A percentile compares a stretch with the other conserved stretches of the same genome.
phyloP scores from a whole-genome alignment of 2,113 vertebrate genomes.

The Barnardius zonarius region DNA sequence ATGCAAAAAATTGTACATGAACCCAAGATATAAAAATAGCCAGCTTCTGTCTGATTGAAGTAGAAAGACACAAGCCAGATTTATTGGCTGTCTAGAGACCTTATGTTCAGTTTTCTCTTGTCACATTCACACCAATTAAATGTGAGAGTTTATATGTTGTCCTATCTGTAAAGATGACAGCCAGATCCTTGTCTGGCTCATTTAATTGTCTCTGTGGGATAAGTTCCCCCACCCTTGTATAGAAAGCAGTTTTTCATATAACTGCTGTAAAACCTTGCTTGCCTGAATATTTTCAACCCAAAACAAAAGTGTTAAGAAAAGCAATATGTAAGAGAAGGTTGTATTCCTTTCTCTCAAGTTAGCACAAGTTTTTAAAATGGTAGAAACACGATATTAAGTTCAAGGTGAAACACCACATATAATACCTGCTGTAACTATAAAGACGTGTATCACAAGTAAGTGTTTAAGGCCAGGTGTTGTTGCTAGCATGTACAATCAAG shows the following conservation, averaged over 20 bases:
- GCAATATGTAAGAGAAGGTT: neutral
- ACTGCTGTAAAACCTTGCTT: neutral
- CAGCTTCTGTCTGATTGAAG: slow-evolving; percentile 1
- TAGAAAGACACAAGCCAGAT: slow-evolving; percentile 52
- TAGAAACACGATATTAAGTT: neutral
- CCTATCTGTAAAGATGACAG: slow-evolving; percentile 60
- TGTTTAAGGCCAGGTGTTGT: neutral
- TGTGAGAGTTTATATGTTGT: slow-evolving; percentile 62
- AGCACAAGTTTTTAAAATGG: neutral
- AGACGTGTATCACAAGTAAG: neutral
- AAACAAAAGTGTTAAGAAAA: neutral
- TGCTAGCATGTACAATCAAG: neutral
- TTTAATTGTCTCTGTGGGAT: slow-evolving; percentile 54
- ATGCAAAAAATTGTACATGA: neutral
- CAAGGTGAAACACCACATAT: neutral
- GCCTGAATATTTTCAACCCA: neutral
- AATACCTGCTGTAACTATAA: neutral
- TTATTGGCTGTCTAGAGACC: slow-evolving; percentile 61
- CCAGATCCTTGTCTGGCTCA: slow-evolving; percentile 42
- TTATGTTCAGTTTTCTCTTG: slow-evolving; percentile 64
- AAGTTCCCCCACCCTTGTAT: neutral
- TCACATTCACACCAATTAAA: slow-evolving; percentile 67
- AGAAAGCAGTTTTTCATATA: slow-evolving; percentile 1
- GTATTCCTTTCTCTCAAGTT: neutral
- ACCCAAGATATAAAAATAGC: slow-evolving; percentile 36